Conservation (phyloP, 92 coral and sea anemone genomes). For the Pocillopora grandis region DNA sequence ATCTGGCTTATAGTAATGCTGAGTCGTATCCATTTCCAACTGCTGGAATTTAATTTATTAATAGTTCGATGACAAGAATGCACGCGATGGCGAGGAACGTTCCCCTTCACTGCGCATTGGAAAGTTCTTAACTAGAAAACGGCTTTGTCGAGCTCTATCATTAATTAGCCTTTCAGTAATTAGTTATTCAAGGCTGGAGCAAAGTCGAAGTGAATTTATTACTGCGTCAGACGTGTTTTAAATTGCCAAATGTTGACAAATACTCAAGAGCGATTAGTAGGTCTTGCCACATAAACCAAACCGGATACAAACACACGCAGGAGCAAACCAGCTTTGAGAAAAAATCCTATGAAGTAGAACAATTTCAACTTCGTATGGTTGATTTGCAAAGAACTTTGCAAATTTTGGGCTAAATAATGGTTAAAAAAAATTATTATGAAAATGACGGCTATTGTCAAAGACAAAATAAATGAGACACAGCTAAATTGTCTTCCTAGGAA, state of each 20-base stretch:
- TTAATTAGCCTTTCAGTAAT: background rate
- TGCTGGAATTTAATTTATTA: slow-evolving; percentile 10
- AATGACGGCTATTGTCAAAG: background rate
- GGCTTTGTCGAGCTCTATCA: background rate
- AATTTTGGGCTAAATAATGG: background rate
- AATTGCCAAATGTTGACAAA: slow-evolving; percentile 16
- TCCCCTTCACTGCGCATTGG: background rate
- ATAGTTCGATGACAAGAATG: background rate
- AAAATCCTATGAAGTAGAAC: background rate
- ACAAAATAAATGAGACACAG: too few relatives aligned
- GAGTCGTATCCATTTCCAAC: background rate
- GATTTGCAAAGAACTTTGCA: background rate
- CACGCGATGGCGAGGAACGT: background rate
- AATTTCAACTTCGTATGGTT: background rate
- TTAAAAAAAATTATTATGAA: background rate
- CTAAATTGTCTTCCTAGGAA: too few relatives aligned
- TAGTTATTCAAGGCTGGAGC: background rate
- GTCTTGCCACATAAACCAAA: background rate
- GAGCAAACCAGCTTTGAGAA: background rate
- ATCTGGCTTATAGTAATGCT: background rate
- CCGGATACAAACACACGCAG: background rate
- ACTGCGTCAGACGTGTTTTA: background rate
- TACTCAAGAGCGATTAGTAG: slow-evolving; percentile 9
- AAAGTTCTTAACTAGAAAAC: background rate
- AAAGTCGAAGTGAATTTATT: background rate